These are phyloP conservation scores for Plutomurus gul DNA, from an alignment of 1,140 invertebrate species.

Conservation along the genomic window DNA sequence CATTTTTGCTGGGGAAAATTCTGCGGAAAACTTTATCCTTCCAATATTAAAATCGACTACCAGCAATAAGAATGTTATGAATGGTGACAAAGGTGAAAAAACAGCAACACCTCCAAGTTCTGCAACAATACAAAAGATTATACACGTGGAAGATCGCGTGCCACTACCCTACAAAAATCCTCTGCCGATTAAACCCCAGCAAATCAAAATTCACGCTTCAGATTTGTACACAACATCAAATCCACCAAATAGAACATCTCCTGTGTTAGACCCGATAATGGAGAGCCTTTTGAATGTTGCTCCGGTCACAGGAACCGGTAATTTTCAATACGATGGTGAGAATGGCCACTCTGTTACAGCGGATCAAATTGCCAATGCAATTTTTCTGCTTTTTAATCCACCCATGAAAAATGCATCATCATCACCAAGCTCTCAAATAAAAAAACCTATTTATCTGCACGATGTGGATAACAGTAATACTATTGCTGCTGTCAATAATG, in stretches of 20 bases:
- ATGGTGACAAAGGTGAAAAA: neutral
- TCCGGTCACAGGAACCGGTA: too few species aligned
- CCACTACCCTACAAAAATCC: neutral
- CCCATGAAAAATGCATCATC: neutral
- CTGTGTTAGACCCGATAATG: too few species aligned
- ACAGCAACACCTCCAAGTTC: conserved; percentile 31
- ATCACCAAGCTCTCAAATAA: neutral
- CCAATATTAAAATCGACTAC: neutral
- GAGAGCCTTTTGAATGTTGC: too few species aligned
- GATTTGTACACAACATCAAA: neutral
- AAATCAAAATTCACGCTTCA: neutral
- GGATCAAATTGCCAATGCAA: conserved; percentile 46
- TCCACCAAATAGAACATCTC: too few species aligned
- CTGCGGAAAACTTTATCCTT: neutral
- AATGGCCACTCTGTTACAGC: conserved; percentile 18
- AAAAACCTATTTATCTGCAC: neutral
- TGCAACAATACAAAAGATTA: conserved; percentile 36
- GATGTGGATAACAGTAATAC: neutral
- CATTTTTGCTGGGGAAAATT: neutral
- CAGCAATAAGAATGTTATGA: neutral
- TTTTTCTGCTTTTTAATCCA: conserved; percentile 41
- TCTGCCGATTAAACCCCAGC: neutral
- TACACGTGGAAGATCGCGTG: conserved; percentile 29
- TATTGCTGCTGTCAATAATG: neutral
- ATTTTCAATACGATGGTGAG: conserved; percentile 21